Conservation (phyloP, 2,888 invertebrate genomes). For the Hypselothyrea guttata region DNA sequence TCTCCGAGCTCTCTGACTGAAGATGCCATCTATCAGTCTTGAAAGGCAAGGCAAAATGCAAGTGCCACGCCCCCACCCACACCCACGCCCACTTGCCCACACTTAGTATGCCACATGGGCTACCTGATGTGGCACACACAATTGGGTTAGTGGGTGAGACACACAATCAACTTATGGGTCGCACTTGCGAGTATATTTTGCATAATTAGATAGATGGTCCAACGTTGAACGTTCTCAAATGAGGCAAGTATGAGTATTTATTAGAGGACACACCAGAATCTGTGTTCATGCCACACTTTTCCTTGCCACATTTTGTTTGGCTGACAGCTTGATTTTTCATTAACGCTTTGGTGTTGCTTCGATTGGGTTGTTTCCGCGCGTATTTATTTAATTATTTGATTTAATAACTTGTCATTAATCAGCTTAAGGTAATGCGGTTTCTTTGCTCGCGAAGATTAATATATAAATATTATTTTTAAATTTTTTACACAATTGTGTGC, state of each 20-base stretch:
- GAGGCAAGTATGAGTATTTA: constrained; percentile 45
- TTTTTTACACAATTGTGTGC: constrained; percentile 7
- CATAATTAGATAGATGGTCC: constrained; percentile 66
- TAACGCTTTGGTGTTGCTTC: constrained; percentile 46
- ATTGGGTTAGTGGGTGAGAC: constrained; percentile 76
- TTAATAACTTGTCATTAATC: constrained; percentile 66
- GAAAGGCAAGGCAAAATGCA: constrained; percentile 50
- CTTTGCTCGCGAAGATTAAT: constrained; percentile 41
- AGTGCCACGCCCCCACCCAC: constrained; percentile 39
- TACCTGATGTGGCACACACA: constrained; percentile 26
- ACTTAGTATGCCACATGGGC: constrained; percentile 43
- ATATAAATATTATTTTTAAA: constrained; percentile 25
- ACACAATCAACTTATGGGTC: constrained; percentile 75
- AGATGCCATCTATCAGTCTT: constrained; percentile 54
- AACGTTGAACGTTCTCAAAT: constrained; percentile 41
- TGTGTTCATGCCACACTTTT: background rate
- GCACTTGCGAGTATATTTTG: constrained; percentile 49
- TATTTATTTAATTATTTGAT: constrained; percentile 39
- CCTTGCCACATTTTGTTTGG: constrained; percentile 17
- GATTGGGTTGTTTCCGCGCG: constrained; percentile 25
- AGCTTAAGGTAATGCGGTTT: constrained; percentile 21
- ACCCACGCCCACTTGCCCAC: too few relatives aligned
- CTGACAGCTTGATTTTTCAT: constrained; percentile 63
- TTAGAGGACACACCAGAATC: constrained; percentile 40
- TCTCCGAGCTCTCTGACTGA: too few relatives aligned